These are phyloP conservation scores for Meloidogyne exigua DNA, from an alignment of 1,140 invertebrate genomes.

Conservation along the genomic window DNA sequence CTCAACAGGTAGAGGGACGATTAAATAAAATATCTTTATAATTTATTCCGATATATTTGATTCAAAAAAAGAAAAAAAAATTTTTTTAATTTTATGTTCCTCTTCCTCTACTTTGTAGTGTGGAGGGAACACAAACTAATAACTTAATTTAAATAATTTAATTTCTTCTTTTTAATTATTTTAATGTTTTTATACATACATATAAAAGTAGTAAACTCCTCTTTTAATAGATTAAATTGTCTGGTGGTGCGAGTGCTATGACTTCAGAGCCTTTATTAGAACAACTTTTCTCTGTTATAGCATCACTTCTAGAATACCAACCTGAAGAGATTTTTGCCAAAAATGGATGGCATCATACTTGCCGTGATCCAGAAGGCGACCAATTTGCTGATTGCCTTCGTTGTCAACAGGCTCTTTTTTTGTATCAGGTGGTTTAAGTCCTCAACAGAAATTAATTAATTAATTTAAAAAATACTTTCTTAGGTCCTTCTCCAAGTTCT, in stretches of 20 bases:
- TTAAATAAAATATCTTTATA: neutral
- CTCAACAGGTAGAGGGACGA: conserved; percentile 78
- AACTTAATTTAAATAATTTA: too few relatives aligned
- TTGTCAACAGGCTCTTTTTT: conserved; percentile 86
- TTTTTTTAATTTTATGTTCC: too few relatives aligned
- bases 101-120: too few relatives aligned
- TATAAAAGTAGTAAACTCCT: too few relatives aligned
- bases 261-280: conserved; percentile 60
- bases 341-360: conserved; percentile 76
- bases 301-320: conserved; percentile 71
- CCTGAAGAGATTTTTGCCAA: conserved; percentile 73
- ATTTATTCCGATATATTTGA: too few relatives aligned
- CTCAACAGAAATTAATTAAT: conserved; percentile 13
- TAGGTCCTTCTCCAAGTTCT: conserved; percentile 58
- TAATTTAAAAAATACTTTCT: conserved; percentile 11
- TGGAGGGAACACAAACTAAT: too few relatives aligned
- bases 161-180: too few relatives aligned
- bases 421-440: conserved; percentile 79
- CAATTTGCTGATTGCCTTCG: conserved; percentile 76
- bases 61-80: too few relatives aligned
- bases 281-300: conserved; percentile 43
- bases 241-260: conserved; percentile 80
- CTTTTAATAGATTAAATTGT: conserved; percentile 78
- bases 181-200: too few relatives aligned
- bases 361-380: conserved; percentile 67